Evolutionary conservation across 1,140 invertebrate genomes (phyloP).

Genomic region (Pinna nobilis): DNA sequence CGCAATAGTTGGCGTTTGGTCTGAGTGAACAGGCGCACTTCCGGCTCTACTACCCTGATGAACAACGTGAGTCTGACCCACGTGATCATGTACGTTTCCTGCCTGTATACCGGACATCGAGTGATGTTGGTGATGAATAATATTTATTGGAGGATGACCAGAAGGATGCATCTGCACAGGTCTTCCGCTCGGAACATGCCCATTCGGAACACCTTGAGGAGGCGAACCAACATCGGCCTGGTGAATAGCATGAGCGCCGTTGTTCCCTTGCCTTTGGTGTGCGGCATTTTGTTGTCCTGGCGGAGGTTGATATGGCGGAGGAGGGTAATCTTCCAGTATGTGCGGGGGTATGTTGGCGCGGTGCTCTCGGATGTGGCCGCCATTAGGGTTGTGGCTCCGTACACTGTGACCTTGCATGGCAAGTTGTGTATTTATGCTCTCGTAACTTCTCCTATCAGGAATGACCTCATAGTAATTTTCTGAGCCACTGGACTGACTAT

Average conservation of each 20-base stretch:
- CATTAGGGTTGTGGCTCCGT: constrained; percentile 40
- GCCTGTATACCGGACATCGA: constrained; percentile 5
- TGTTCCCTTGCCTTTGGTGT: constrained; percentile 22
- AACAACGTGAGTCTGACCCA: neutral
- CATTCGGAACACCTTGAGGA: constrained; percentile 17
- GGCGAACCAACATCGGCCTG: constrained; percentile 5
- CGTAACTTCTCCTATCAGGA: constrained; percentile 68
- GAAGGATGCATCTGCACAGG: constrained; percentile 28
- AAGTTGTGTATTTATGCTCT: constrained; percentile 67
- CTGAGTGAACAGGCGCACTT: constrained; percentile 12
- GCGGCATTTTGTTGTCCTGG: constrained; percentile 28
- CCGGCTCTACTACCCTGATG: constrained; percentile 11
- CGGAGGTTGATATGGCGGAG: constrained; percentile 68
- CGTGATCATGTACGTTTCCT: neutral
- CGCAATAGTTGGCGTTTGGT: constrained; percentile 7
- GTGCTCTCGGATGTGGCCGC: constrained; percentile 31
- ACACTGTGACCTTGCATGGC: constrained; percentile 47
- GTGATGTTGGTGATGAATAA: constrained; percentile 17
- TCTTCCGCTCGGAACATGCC: constrained; percentile 35
- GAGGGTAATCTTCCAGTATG: constrained; percentile 68
- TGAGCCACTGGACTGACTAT: constrained; percentile 65
- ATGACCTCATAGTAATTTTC: constrained; percentile 72
- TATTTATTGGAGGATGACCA: constrained; percentile 1
- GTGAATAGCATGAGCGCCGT: constrained; percentile 21
- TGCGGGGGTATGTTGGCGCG: constrained; percentile 53